Percentiles rank a stretch among this genome's conserved stretches.
Evolutionary conservation across 2,888 invertebrate genomes (phyloP).

Genomic region (Sphecodes monilicornis): DNA sequence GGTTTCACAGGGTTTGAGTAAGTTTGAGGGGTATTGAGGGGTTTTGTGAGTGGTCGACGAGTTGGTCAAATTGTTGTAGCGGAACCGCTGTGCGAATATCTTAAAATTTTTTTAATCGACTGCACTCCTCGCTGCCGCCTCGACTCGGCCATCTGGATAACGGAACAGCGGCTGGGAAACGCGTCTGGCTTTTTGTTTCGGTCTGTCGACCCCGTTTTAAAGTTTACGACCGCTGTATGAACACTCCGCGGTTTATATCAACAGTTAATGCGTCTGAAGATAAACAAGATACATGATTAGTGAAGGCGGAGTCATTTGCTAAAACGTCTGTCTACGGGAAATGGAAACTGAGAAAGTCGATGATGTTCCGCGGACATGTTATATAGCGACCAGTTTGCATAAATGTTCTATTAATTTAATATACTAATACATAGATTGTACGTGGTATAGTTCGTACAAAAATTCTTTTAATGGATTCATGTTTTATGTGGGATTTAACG

Average conservation of each 20-base stretch:
- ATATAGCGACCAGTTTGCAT: too few relatives aligned
- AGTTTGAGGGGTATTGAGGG: too few relatives aligned
- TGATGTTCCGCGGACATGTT: too few relatives aligned
- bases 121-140: neutral
- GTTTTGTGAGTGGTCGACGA: too few relatives aligned
- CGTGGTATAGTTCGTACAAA: too few relatives aligned
- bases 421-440: too few relatives aligned
- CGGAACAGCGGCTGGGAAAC: neutral
- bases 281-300: neutral
- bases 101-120: neutral
- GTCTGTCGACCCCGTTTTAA: neutral
- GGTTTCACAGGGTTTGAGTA: too few relatives aligned
- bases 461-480: too few relatives aligned
- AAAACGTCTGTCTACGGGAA: too few relatives aligned
- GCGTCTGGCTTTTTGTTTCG: slow-evolving; percentile 2
- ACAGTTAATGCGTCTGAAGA: neutral
- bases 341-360: too few relatives aligned
- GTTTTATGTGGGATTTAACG: neutral
- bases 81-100: slow-evolving; percentile 3
- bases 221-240: neutral
- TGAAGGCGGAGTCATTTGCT: too few relatives aligned
- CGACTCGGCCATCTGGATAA: slow-evolving; percentile 3
- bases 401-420: too few relatives aligned
- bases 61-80: slow-evolving; percentile 27
- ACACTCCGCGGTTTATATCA: neutral